Conservation (phyloP, 1,140 invertebrate species). For the Bombus huntii region DNA sequence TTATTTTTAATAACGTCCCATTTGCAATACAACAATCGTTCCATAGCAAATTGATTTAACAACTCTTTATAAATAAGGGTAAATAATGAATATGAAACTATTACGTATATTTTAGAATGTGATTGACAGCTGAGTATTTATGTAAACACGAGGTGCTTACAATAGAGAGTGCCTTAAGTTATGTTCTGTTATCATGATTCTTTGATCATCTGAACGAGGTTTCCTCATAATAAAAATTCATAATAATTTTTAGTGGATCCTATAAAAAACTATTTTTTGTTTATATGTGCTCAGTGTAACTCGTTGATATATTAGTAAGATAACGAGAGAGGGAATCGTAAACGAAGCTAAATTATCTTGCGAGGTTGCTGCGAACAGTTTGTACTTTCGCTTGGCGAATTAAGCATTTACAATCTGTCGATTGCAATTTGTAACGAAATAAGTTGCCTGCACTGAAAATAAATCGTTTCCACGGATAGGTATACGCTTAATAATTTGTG, state of each 20-base stretch:
- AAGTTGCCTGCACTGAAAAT: slow-evolving; percentile 33
- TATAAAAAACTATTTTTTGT: not conserved
- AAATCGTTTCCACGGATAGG: slow-evolving; percentile 12
- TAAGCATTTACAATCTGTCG: not conserved
- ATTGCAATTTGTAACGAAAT: slow-evolving; percentile 24
- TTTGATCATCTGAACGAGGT: too few species aligned
- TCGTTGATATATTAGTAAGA: not conserved
- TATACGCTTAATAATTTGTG: not conserved
- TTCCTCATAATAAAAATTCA: too few species aligned
- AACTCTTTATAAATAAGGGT: not conserved
- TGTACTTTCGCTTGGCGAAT: not conserved
- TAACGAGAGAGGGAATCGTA: not conserved
- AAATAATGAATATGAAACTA: not conserved
- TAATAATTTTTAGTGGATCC: not conserved
- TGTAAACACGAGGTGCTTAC: slow-evolving; percentile 35
- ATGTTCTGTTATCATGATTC: slow-evolving; percentile 2
- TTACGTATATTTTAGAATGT: not conserved
- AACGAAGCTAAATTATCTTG: not conserved
- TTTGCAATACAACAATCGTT: not conserved
- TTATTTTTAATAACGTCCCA: not conserved
- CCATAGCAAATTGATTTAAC: too few species aligned
- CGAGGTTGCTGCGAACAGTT: slow-evolving; percentile 1
- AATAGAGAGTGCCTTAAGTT: slow-evolving; percentile 35
- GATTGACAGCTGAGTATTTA: slow-evolving; percentile 2
- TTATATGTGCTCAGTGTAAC: not conserved